Conservation (phyloP, 2,113 vertebrate species). For the Brachypteracias leptosomus region DNA sequence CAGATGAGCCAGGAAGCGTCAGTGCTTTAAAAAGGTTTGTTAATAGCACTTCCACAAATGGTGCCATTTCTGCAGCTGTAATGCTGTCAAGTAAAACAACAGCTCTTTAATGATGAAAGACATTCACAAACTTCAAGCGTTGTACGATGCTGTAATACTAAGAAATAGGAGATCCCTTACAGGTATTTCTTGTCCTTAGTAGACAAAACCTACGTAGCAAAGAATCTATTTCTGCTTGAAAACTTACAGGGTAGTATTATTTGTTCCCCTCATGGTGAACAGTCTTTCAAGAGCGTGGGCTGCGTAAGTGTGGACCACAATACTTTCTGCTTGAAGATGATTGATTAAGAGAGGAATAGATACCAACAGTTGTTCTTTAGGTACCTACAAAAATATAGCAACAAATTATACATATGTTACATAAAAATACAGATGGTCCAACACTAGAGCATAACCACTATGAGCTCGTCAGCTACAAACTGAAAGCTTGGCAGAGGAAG, state of each 20-base stretch:
- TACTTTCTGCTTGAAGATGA: conserved; percentile 93
- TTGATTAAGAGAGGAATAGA: conserved; percentile 90
- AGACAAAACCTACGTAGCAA: neutral
- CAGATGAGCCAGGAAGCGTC: conserved; percentile 91
- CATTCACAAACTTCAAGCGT: neutral
- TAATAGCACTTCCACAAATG: conserved; percentile 92
- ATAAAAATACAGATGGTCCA: neutral
- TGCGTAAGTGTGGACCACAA: conserved; percentile 94
- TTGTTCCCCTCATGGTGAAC: conserved; percentile 94
- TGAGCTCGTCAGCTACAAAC: neutral
- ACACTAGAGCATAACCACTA: neutral
- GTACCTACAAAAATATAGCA: conserved; percentile 80
- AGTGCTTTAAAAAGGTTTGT: conserved; percentile 95
- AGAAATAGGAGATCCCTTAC: neutral
- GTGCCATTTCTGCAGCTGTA: conserved; percentile 88
- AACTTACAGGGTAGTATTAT: conserved; percentile 88
- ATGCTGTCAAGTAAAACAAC: conserved; percentile 81
- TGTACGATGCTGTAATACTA: neutral
- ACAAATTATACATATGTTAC: neutral
- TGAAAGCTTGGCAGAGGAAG: neutral
- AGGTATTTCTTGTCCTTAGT: neutral
- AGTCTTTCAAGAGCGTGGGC: conserved; percentile 95
- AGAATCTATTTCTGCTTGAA: neutral
- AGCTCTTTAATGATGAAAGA: conserved; percentile 30
- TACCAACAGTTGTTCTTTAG: conserved; percentile 92